These are phyloP conservation scores for Eulacestoma nigropectus DNA, from an alignment of 2,113 vertebrate genomes.

Conservation along the genomic window DNA sequence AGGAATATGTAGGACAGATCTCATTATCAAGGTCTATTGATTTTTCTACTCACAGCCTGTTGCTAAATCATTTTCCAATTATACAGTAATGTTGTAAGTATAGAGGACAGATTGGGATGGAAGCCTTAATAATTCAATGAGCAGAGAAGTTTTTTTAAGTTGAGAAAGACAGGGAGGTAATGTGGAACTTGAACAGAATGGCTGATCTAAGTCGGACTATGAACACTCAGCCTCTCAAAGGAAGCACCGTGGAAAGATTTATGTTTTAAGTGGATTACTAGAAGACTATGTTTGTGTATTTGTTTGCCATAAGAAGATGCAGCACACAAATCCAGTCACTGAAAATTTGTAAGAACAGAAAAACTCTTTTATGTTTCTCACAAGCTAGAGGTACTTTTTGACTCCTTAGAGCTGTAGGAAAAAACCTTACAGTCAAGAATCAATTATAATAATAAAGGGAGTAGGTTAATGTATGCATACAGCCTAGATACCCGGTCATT, in stretches of 20 bases:
- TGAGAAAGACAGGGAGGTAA: background rate
- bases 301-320: background rate
- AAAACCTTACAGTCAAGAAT: background rate
- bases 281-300: background rate
- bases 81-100: background rate
- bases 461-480: background rate
- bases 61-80: slow-evolving; percentile 36
- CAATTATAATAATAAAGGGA: background rate
- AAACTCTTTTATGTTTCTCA: background rate
- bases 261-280: background rate
- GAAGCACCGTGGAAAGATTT: background rate
- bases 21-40: slow-evolving; percentile 48
- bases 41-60: slow-evolving; percentile 11
- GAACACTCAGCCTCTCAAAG: background rate
- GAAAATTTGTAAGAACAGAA: background rate
- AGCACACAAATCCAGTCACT: background rate
- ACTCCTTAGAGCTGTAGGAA: background rate
- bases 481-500: background rate
- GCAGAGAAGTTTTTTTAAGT: background rate
- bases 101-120: background rate
- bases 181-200: background rate
- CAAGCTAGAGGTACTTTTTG: background rate
- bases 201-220: background rate
- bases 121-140: slow-evolving; percentile 11
- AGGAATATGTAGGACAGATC: background rate